Evolutionary conservation across 2,113 vertebrate genomes (phyloP).

Genomic region (Lethenteron camtschaticum): DNA sequence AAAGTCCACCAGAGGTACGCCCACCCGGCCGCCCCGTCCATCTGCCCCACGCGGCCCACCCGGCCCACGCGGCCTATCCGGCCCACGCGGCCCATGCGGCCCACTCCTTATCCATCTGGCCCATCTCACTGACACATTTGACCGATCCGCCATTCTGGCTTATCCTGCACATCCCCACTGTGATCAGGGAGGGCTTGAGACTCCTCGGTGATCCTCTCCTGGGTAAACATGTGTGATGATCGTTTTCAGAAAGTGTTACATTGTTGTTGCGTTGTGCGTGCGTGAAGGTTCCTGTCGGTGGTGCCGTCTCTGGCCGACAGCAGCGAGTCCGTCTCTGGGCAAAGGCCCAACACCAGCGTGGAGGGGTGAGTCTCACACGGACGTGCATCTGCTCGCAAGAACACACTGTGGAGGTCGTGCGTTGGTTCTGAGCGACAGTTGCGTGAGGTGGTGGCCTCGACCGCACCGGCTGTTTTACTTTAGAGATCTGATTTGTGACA

Average conservation of each 20-base stretch:
- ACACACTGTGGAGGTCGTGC: no score
- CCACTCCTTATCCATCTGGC: background rate
- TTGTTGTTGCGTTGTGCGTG: slow-evolving; percentile 7
- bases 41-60: background rate
- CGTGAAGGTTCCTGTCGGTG: slow-evolving; percentile 68
- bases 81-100: no score
- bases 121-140: background rate
- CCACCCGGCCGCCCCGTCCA: background rate
- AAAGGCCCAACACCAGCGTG: slow-evolving; percentile 89
- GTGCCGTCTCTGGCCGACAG: slow-evolving; percentile 90
- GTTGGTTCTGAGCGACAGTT: no score
- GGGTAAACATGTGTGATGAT: background rate
- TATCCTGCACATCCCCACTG: background rate
- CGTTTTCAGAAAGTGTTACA: background rate
- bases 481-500: no score
- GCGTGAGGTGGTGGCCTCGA: no score
- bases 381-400: no score
- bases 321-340: slow-evolving; percentile 85
- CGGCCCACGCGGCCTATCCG: background rate
- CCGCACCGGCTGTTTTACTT: no score
- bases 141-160: background rate
- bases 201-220: no score
- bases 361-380: slow-evolving; percentile 41
- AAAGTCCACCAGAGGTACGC: slow-evolving; percentile 94
- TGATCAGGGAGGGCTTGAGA: background rate